These are phyloP conservation scores for Poicephalus gulielmi DNA, from an alignment of 2,113 vertebrate species.

Conservation along the genomic window DNA sequence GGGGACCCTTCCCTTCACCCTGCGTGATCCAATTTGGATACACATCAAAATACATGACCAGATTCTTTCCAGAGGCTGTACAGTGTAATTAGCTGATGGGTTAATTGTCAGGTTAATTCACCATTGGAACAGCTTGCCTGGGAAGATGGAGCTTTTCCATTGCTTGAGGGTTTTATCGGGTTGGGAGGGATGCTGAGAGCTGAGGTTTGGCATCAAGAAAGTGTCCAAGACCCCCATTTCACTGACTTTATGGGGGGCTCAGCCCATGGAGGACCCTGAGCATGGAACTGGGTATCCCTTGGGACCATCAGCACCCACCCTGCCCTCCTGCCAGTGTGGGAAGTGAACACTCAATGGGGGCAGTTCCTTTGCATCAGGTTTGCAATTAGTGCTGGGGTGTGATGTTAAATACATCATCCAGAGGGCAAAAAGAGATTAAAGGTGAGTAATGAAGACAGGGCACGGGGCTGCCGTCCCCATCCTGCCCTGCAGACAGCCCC, in stretches of 20 bases:
- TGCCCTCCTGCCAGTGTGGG: neutral
- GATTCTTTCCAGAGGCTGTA: neutral
- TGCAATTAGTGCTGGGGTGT: neutral
- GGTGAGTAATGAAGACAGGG: neutral
- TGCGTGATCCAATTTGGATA: fast-evolving
- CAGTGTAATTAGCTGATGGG: neutral
- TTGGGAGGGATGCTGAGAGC: neutral
- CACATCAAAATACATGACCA: neutral
- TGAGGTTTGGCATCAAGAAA: fast-evolving
- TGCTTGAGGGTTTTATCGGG: fast-evolving
- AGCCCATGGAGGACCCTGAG: neutral
- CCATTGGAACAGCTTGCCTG: neutral
- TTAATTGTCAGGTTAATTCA: neutral
- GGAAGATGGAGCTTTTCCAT: neutral
- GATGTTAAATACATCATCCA: neutral
- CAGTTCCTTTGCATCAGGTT: neutral
- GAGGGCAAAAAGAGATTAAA: neutral
- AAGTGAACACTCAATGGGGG: fast-evolving
- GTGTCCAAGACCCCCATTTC: neutral
- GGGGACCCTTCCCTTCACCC: neutral
- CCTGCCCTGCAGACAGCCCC: neutral
- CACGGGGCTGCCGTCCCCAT: fast-evolving
- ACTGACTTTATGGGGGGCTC: fast-evolving
- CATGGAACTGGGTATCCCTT: fast-evolving
- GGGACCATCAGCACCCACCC: neutral